Evolutionary conservation across 2,888 invertebrate genomes (phyloP).

Genomic region (Nephrotoma flavescens): DNA sequence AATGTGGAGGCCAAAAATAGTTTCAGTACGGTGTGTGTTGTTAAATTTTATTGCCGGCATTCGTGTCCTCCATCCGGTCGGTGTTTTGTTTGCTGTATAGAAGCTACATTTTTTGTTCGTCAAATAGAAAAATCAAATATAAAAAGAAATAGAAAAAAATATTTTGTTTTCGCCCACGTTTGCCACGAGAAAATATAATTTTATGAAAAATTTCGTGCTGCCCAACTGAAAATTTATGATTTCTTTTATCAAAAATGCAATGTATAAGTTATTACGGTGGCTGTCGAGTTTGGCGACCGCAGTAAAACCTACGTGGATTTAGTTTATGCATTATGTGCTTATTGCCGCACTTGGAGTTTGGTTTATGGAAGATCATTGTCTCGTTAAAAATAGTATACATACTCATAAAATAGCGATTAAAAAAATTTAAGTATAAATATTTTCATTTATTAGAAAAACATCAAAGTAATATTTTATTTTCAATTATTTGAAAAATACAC

Average conservation of each 20-base stretch:
- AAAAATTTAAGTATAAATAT: not conserved
- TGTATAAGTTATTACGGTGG: not conserved
- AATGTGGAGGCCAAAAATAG: not conserved
- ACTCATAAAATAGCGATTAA: too few species aligned
- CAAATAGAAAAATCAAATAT: not conserved
- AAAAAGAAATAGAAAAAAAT: not conserved
- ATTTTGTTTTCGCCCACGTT: not conserved
- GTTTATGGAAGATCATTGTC: not conserved
- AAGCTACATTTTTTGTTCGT: not conserved
- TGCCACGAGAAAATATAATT: not conserved
- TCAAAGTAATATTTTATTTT: not conserved
- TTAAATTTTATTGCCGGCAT: not conserved
- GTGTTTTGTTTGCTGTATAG: not conserved
- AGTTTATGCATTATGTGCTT: not conserved
- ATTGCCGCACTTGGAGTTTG: not conserved
- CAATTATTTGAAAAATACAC: not conserved
- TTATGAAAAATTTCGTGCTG: not conserved
- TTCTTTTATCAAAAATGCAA: not conserved
- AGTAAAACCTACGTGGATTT: not conserved
- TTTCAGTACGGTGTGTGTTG: not conserved
- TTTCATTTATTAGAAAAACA: not conserved
- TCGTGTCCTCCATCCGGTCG: not conserved
- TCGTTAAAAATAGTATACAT: too few species aligned
- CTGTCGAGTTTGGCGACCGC: not conserved
- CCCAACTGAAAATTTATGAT: not conserved